A percentile compares a stretch with the other conserved stretches of the same genome.
Evolutionary conservation across 2,888 invertebrate genomes (phyloP).

Genomic region (Caradrina clavipalpis): DNA sequence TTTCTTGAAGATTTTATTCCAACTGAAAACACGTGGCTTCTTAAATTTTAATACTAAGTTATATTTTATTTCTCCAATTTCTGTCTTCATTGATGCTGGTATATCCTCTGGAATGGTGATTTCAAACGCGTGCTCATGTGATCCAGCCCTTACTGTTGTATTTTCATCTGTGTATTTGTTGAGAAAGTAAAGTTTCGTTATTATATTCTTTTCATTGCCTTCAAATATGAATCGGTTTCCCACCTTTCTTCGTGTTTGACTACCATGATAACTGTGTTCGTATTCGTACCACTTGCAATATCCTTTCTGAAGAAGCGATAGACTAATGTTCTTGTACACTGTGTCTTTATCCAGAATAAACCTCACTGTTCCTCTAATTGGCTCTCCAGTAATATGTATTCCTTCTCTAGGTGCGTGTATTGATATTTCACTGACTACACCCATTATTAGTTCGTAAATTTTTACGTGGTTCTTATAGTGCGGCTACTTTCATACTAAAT

Average conservation of each 20-base stretch:
- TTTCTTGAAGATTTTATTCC: slow-evolving; percentile 23
- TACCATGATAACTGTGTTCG: neutral
- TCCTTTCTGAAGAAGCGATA: slow-evolving; percentile 65
- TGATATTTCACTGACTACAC: slow-evolving; percentile 65
- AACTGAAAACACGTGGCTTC: slow-evolving; percentile 5
- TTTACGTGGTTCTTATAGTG: slow-evolving; percentile 14
- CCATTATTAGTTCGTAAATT: slow-evolving; percentile 51
- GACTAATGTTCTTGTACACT: slow-evolving; percentile 56
- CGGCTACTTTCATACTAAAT: slow-evolving; percentile 9
- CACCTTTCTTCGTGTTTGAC: slow-evolving; percentile 2
- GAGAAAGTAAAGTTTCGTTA: slow-evolving; percentile 30
- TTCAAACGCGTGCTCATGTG: slow-evolving; percentile 33
- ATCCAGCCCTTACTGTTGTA: slow-evolving; percentile 21
- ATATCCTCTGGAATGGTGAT: slow-evolving; percentile 40
- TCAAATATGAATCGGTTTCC: slow-evolving; percentile 13
- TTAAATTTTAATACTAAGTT: slow-evolving; percentile 46
- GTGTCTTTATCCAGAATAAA: slow-evolving; percentile 63
- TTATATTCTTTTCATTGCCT: slow-evolving; percentile 35
- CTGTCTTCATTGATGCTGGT: slow-evolving; percentile 44
- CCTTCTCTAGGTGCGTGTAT: slow-evolving; percentile 52
- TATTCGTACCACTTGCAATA: slow-evolving; percentile 46
- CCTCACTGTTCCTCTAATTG: slow-evolving; percentile 61
- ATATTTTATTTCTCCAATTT: slow-evolving; percentile 35
- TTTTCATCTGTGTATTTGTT: slow-evolving; percentile 1
- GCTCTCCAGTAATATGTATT: slow-evolving; percentile 55